Percentiles rank a stretch among this genome's conserved stretches.
Evolutionary conservation across 2,888 invertebrate species (phyloP).

Genomic region (Tineola bisselliella): DNA sequence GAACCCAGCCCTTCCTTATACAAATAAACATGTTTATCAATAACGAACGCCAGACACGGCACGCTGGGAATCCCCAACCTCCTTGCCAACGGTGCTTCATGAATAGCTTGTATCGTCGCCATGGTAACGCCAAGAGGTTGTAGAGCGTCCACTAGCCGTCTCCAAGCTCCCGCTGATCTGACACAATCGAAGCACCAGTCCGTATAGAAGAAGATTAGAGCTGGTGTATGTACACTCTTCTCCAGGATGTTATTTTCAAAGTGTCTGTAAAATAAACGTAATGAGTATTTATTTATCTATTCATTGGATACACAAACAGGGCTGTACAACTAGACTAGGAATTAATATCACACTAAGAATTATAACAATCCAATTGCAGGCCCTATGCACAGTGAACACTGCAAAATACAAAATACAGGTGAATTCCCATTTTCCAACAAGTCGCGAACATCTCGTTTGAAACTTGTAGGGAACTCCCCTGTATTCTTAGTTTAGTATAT

Average conservation of each 20-base stretch:
- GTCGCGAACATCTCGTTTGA: too few species aligned
- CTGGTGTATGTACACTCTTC: conserved; percentile 83
- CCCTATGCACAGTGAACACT: too few species aligned
- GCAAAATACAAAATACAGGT: too few species aligned
- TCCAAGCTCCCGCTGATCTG: conserved; percentile 86
- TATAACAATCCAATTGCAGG: too few species aligned
- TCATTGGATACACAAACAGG: too few species aligned
- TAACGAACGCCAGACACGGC: conserved; percentile 81
- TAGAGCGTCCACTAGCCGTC: conserved; percentile 84
- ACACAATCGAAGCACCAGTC: conserved; percentile 96
- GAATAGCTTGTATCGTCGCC: conserved; percentile 85
- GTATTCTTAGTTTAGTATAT: too few species aligned
- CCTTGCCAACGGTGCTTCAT: conserved; percentile 80
- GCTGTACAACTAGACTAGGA: too few species aligned
- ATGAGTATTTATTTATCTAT: too few species aligned
- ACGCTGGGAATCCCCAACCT: conserved; percentile 83
- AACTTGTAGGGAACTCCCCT: too few species aligned
- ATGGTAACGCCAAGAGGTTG: conserved; percentile 85
- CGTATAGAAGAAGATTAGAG: conserved; percentile 89
- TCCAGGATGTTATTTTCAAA: conserved; percentile 88
- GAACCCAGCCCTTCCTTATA: conserved; percentile 86
- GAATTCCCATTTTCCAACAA: too few species aligned
- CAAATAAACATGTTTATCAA: conserved; percentile 85
- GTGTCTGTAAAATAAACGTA: conserved; percentile 64
- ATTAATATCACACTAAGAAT: too few species aligned